Conservation (phyloP, 2,113 vertebrate genomes). For the Periophthalmus modestus region DNA sequence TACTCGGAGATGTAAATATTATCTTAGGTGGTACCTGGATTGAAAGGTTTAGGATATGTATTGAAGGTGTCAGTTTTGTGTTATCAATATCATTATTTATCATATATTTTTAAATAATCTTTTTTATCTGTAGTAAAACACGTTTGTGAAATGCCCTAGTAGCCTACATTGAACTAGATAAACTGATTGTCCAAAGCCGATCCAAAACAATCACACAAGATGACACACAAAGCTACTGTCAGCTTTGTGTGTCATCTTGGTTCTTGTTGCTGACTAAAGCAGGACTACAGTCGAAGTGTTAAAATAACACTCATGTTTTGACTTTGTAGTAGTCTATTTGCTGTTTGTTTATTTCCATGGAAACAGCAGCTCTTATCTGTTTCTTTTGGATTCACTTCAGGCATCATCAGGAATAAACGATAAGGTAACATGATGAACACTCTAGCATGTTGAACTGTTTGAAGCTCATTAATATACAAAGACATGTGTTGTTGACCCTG, state of each 20-base stretch:
- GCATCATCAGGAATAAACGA: slow-evolving; percentile 12
- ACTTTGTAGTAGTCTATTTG: slow-evolving; percentile 12
- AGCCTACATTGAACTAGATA: too few relatives aligned
- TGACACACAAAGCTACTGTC: not conserved
- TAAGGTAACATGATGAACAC: slow-evolving; percentile 10
- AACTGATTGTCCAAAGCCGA: too few relatives aligned
- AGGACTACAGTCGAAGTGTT: slow-evolving; percentile 3
- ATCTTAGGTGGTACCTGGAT: too few relatives aligned
- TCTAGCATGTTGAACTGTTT: slow-evolving; percentile 21
- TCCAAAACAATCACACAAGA: not conserved
- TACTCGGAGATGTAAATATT: too few relatives aligned
- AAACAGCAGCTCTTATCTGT: slow-evolving; percentile 35
- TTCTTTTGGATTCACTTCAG: slow-evolving; percentile 28
- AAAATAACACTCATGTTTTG: not conserved
- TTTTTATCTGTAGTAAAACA: not conserved
- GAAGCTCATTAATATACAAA: slow-evolving; percentile 45
- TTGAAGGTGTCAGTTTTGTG: not conserved
- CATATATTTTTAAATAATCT: not conserved
- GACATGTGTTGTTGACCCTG: slow-evolving; percentile 49
- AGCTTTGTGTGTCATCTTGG: not conserved
- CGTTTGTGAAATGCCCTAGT: not conserved
- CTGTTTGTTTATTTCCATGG: slow-evolving; percentile 12
- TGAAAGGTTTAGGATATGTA: too few relatives aligned
- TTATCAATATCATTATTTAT: not conserved
- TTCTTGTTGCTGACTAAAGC: not conserved